Evolutionary conservation across 1,140 invertebrate species (phyloP).

Genomic region (Oedothorax gibbosus): DNA sequence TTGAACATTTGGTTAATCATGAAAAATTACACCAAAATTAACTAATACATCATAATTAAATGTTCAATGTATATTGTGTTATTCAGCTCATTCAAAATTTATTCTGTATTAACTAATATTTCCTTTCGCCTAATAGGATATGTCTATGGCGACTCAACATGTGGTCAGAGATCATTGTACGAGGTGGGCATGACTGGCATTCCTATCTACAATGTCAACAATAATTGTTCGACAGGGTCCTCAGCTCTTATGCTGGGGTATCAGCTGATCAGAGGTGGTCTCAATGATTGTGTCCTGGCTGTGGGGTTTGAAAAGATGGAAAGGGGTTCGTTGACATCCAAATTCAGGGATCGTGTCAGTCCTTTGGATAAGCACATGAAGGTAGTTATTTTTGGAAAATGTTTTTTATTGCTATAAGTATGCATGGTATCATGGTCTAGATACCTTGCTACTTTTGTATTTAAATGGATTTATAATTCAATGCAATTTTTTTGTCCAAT

Average conservation of each 20-base stretch:
- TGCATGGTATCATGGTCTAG: neutral
- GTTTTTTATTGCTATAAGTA: neutral
- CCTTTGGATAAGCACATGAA: conserved; percentile 94
- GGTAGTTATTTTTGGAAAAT: conserved; percentile 69
- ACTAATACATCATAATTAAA: too few species aligned
- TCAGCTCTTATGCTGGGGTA: conserved; percentile 91
- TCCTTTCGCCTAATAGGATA: conserved; percentile 70
- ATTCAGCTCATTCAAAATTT: too few species aligned
- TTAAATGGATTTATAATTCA: too few species aligned
- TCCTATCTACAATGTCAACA: conserved; percentile 98
- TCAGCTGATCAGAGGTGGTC: conserved; percentile 89
- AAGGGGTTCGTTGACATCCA: conserved; percentile 83
- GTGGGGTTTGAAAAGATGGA: conserved; percentile 99
- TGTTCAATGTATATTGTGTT: too few species aligned
- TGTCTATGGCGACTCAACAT: conserved; percentile 96
- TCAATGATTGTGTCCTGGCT: conserved; percentile 91
- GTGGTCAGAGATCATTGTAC: conserved; percentile 94
- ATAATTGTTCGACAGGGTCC: conserved; percentile 98
- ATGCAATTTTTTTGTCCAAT: too few species aligned
- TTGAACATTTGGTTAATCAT: too few species aligned
- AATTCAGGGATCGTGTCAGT: conserved; percentile 89
- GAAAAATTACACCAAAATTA: too few species aligned
- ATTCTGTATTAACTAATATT: too few species aligned
- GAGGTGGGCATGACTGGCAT: conserved; percentile 96
- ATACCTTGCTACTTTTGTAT: too few species aligned